Base-by-base conservation (phyloP, 2,888 invertebrate species). In the Eristalis intricaria region DNA sequence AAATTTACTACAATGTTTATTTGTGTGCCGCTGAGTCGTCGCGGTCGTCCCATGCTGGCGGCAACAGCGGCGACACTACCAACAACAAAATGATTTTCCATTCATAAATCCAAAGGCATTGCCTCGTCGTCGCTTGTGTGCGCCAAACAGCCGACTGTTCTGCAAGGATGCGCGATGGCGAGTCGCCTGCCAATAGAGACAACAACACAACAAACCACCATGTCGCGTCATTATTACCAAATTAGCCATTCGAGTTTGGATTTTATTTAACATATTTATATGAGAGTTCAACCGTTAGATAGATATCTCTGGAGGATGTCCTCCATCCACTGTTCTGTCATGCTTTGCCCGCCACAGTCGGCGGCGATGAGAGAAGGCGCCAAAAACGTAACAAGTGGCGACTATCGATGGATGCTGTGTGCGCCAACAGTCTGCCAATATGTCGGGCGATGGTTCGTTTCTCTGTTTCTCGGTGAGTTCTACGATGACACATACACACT, bases 381-480 rank as follows among this genome's bases (percentile, higher is more conserved):
- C 86, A 87, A 87, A 79, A 87, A 87, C 75, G 86, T 87, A 87
- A 87, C 86, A 87, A 87, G 86, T 87, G 86, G 86, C 83, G 86
- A 76, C 79, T 70, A 61, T 15, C 69, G 75, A 75, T 75, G 82
- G 74, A 83, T 86, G 78, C 70, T 83, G 86, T 78, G 82, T 86
- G 71, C 71, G 78, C 83, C 83, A 87, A 78, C 22, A 63, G 86
- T 87, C 83, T 83, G 78, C 75, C 83, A 79, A 74, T 83, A 77
- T 63, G 77, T 82, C 58, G 76, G 76, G 50, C 81, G 50, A 35
- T 63, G 64, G 60, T 81, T 75, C 58, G 56, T 60, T 60, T 50
- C 8, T 19, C 26, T 32, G 32, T 0, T 10, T 32, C 32, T 32
- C 32, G 60, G 26, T 26, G 71, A 22, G 11, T 56, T 64, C 2